phyloP scores from a whole-genome alignment of 2,888 invertebrate genomes.

The Drosophila fungiperda region DNA sequence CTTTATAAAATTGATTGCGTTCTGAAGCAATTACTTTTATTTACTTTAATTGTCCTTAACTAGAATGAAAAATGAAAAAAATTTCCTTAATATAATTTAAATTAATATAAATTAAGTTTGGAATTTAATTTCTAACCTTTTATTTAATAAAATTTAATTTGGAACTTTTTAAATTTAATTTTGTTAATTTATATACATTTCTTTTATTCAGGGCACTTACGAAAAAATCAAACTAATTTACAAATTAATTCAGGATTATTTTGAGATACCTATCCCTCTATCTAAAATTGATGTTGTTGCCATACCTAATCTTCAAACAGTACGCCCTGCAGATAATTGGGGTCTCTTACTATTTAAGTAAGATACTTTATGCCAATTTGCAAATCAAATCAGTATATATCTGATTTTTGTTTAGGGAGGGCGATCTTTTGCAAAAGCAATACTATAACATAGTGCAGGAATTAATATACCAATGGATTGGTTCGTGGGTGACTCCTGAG shows the following conservation, averaged over 20 bases:
- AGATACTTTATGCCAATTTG: constrained; percentile 61
- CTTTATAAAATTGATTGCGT: not conserved
- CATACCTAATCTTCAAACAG: constrained; percentile 89
- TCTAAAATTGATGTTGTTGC: constrained; percentile 90
- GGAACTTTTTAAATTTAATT: not conserved
- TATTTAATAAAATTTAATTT: not conserved
- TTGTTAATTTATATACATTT: not conserved
- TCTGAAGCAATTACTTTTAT: not conserved
- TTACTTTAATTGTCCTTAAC: not conserved
- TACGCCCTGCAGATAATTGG: constrained; percentile 92
- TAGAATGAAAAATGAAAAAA: no score
- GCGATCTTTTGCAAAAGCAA: constrained; percentile 88
- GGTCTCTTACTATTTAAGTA: constrained; percentile 92
- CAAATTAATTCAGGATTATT: constrained; percentile 87
- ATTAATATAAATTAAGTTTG: not conserved
- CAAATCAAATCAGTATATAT: not conserved
- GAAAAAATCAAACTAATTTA: constrained; percentile 87
- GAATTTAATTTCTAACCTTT: not conserved
- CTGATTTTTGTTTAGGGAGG: constrained; percentile 87
- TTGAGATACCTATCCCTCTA: constrained; percentile 89
- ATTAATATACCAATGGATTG: constrained; percentile 92
- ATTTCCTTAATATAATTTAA: not conserved
- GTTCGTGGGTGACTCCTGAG: constrained; percentile 90
- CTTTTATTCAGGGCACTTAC: constrained; percentile 86
- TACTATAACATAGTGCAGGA: constrained; percentile 90